Evolutionary conservation across 2,888 invertebrate genomes (phyloP).

Genomic region (Cylloceria caligata): DNA sequence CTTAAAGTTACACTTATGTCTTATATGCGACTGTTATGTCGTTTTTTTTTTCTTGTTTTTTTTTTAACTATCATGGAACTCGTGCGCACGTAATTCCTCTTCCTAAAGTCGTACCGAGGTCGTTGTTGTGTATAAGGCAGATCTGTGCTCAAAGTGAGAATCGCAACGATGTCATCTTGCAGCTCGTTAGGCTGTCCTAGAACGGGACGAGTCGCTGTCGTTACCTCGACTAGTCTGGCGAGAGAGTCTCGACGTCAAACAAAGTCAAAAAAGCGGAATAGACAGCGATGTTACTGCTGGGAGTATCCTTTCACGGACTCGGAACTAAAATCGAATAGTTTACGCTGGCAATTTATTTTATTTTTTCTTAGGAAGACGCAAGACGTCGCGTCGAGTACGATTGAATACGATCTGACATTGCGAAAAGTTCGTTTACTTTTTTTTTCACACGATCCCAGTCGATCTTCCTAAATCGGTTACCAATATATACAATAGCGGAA

Average conservation of each 20-base stretch:
- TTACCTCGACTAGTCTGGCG: conserved; percentile 40
- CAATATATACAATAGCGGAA: background rate
- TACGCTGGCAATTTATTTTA: conserved; percentile 18
- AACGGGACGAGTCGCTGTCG: conserved; percentile 73
- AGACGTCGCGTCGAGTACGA: background rate
- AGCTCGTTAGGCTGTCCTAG: conserved; percentile 78
- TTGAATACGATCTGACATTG: conserved; percentile 1
- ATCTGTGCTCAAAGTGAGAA: conserved; percentile 71
- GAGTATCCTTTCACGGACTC: conserved; percentile 55
- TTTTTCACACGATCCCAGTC: conserved; percentile 43
- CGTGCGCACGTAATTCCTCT: conserved; percentile 52
- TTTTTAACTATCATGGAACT: conserved; percentile 41
- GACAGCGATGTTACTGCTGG: conserved; percentile 11
- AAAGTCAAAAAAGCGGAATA: conserved; percentile 17
- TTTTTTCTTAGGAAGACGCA: background rate
- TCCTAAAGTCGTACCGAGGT: conserved; percentile 16
- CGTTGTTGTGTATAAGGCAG: background rate
- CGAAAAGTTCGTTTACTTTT: background rate
- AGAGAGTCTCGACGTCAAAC: conserved; percentile 54
- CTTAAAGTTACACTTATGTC: conserved; percentile 25
- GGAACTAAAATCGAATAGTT: conserved; percentile 39
- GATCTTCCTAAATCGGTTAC: conserved; percentile 41
- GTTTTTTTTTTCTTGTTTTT: conserved; percentile 15
- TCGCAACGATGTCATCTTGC: conserved; percentile 77
- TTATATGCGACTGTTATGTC: conserved; percentile 2